Evolutionary conservation across 1,140 invertebrate genomes (phyloP).

Genomic region (Chionoecetes opilio): DNA sequence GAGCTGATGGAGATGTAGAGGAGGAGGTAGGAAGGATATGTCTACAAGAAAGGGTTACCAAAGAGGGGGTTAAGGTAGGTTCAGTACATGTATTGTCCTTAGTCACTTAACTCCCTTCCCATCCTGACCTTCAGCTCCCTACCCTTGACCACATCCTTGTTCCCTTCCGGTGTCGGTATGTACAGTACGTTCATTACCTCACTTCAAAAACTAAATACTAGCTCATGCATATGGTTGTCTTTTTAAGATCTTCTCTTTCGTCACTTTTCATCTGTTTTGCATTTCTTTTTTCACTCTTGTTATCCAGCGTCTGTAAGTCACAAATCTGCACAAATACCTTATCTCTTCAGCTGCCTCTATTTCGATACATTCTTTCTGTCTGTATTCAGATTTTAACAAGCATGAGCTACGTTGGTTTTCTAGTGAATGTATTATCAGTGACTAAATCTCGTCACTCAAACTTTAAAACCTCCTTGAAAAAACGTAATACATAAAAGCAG

Average conservation of each 20-base stretch:
- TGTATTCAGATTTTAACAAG: background rate
- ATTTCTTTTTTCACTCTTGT: background rate
- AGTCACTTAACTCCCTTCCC: background rate
- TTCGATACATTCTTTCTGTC: background rate
- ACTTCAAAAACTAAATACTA: background rate
- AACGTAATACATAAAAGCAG: background rate
- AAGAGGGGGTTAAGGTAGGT: background rate
- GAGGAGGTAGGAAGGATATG: no score
- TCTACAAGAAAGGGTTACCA: background rate
- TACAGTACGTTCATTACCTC: background rate
- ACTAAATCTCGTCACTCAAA: constrained; percentile 6
- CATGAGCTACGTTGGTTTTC: background rate
- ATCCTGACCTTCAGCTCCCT: background rate
- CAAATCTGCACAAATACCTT: background rate
- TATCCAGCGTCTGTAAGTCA: background rate
- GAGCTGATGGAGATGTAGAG: background rate
- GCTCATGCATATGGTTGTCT: background rate
- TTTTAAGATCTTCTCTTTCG: background rate
- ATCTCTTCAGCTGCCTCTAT: background rate
- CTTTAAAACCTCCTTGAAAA: background rate
- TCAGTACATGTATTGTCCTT: no score
- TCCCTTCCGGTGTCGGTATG: no score
- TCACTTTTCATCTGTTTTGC: background rate
- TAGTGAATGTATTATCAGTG: constrained; percentile 10
- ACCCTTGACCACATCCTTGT: background rate